These are phyloP conservation scores for Agrotis exclamationis DNA, from an alignment of 2,888 invertebrate genomes.

Conservation along the genomic window DNA sequence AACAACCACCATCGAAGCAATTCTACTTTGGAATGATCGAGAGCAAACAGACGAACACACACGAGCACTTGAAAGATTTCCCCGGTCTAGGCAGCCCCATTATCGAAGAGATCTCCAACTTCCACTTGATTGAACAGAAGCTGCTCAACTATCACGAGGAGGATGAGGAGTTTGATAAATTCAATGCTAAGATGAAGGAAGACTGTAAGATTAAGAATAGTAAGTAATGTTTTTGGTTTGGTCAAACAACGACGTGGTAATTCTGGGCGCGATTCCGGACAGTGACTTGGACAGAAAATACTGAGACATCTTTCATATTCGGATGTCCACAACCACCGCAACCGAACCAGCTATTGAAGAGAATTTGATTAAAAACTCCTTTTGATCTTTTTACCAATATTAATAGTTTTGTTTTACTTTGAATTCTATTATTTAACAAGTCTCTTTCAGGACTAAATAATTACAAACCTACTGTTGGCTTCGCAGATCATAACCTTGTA, in stretches of 20 bases:
- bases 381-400: neutral
- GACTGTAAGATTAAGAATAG: conserved; percentile 83
- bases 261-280: no score
- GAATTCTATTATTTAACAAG: neutral
- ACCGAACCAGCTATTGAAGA: no score
- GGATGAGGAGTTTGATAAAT: conserved; percentile 85
- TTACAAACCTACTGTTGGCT: neutral
- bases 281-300: no score
- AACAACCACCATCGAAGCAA: conserved; percentile 84
- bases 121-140: conserved; percentile 86
- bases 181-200: conserved; percentile 83
- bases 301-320: no score
- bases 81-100: conserved; percentile 87
- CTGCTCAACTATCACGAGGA: conserved; percentile 85
- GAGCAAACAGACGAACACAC: conserved; percentile 79
- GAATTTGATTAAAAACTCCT: no score
- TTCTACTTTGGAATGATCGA: conserved; percentile 96
- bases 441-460: no score
- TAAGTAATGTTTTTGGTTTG: conserved; percentile 47
- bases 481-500: neutral
- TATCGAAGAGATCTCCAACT: conserved; percentile 86
- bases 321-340: no score
- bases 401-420: neutral
- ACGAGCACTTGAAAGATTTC: conserved; percentile 85
- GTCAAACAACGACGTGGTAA: no score